phyloP scores from a whole-genome alignment of 1,140 invertebrate species.

The Drosophila triauraria region DNA sequence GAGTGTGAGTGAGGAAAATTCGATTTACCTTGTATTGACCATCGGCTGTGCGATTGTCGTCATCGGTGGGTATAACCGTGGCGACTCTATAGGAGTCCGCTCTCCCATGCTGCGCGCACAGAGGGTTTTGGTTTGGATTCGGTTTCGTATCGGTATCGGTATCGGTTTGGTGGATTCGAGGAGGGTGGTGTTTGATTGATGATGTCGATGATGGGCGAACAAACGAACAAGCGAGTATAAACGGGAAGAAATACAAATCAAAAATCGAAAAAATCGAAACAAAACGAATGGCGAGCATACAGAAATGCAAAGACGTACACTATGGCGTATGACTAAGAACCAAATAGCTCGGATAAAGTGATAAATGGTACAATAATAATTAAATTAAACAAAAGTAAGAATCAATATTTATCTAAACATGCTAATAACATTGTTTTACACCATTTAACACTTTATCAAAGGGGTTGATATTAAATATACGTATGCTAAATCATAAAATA shows the following conservation, averaged over 20 bases:
- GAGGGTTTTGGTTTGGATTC: conserved; percentile 68
- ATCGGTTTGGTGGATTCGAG: conserved; percentile 24
- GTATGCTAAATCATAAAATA: conserved; percentile 7
- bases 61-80: conserved; percentile 93
- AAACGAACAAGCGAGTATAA: conserved; percentile 35
- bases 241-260: conserved; percentile 63
- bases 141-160: conserved; percentile 10
- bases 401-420: neutral
- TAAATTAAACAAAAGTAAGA: neutral
- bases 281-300: conserved; percentile 50
- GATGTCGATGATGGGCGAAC: conserved; percentile 68
- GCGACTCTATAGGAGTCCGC: conserved; percentile 97
- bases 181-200: conserved; percentile 69
- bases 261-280: conserved; percentile 64
- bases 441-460: conserved; percentile 17
- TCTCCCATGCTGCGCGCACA: conserved; percentile 96
- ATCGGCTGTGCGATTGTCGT: conserved; percentile 97
- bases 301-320: conserved; percentile 46
- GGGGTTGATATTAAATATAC: neutral
- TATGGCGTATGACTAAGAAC: conserved; percentile 27
- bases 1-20: conserved; percentile 43
- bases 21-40: conserved; percentile 94
- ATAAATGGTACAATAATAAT: conserved; percentile 8
- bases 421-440: neutral
- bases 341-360: conserved; percentile 12